Base-by-base conservation (phyloP, 2,888 invertebrate species). In the Apotomis turbidana region DNA sequence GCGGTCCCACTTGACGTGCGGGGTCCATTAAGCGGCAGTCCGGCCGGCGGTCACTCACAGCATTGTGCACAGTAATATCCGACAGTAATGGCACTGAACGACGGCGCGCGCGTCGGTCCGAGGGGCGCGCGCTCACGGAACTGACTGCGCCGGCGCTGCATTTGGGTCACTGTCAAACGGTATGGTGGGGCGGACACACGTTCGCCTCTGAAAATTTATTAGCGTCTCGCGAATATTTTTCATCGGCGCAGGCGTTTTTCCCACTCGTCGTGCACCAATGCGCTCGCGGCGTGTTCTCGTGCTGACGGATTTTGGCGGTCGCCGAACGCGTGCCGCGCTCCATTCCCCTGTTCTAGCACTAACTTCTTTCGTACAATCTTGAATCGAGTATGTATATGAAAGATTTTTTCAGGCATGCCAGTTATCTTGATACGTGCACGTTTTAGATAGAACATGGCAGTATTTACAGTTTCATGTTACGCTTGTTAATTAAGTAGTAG, bases 141-240 rank as follows among this genome's bases (percentile, higher is more conserved):
- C 92, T 90, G 90, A 92, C 84, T 91, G 91, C 91, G 92, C 88
- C 85, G 87, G 90, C 91, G 90, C 87, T 85, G 90, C 91, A 92
- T 92, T 91, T 92, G 90, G 92, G 92, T 92, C 93, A 92, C 93
- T 93, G 92, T 92, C 93, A 92, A 88, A 83, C 86, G 80, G 89
- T 90, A 90, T 90, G 85, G 88, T 88, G 90, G 89, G 87, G 91
- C 90, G 91, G 89, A 87, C 84, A 85, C 82, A 85, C 86, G 86
- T 84, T 87, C 80, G 88, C 86, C 84, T 88, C 92, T 92, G 91
- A 91, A 92, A 92, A 91, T 74, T 67, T 74, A 90, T 90, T 90
- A 79, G 88, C 90, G 88, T 88, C 87, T 90, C 83, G 91, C 88
- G 86, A 90, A 90, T 88, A 87, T 90, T 86, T 90, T 91, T 88